A percentile compares a stretch with the other conserved stretches of the same genome.
Conservation (phyloP, 2,888 invertebrate genomes). For the Orchesella flavescens region DNA sequence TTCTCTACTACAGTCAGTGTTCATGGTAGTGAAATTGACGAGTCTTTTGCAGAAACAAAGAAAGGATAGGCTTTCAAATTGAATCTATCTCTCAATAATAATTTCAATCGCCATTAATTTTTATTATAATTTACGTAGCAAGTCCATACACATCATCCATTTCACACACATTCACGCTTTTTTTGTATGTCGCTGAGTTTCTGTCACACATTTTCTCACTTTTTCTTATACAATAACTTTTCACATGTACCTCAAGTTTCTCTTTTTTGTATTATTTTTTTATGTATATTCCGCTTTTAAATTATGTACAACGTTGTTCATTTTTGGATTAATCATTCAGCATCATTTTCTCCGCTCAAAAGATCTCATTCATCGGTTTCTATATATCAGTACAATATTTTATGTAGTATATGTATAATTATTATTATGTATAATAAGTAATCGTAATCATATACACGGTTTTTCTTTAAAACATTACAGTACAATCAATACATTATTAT, state of each 20-base stretch:
- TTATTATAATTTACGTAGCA: constrained; percentile 34
- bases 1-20: no score
- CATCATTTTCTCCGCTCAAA: not conserved
- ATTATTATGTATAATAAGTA: not conserved
- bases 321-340: constrained; percentile 1
- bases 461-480: constrained; percentile 58
- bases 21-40: no score
- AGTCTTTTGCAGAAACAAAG: no score
- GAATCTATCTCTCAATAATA: not conserved
- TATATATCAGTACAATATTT: not conserved
- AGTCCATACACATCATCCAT: constrained; percentile 18
- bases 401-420: not conserved
- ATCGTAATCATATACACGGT: constrained; percentile 47
- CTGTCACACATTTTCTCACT: constrained; percentile 4
- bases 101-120: constrained; percentile 21
- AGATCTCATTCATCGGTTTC: constrained; percentile 18
- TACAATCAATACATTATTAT: constrained; percentile 56
- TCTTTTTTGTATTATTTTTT: constrained; percentile 6
- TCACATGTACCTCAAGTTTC: not conserved
- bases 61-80: no score
- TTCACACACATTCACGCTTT: constrained; percentile 8
- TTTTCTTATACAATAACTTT: not conserved
- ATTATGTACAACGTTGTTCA: not conserved
- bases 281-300: not conserved
- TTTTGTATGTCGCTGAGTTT: constrained; percentile 19